A percentile compares a stretch with the other conserved stretches of the same genome.
Evolutionary conservation across 2,113 vertebrate species (phyloP).

Genomic region (Pluvialis apricaria): DNA sequence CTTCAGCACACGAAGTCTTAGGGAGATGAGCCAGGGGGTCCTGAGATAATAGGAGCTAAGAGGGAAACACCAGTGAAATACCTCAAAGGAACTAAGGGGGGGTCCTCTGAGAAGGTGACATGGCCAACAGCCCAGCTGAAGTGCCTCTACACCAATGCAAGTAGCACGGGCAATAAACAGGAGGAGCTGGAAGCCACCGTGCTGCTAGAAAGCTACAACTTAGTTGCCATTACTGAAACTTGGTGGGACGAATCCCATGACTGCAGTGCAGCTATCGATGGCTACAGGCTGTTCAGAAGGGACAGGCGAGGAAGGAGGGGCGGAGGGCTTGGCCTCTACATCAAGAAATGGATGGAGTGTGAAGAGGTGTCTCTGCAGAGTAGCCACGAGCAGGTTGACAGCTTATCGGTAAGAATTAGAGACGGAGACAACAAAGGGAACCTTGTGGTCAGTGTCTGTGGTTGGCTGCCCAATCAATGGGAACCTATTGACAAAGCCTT

Average conservation of each 20-base stretch:
- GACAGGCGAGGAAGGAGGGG: background rate
- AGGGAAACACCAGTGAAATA: no score
- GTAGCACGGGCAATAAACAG: background rate
- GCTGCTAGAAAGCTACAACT: background rate
- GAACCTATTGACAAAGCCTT: background rate
- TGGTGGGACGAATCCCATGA: background rate
- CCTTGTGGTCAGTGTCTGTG: background rate
- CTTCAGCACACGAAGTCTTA: background rate
- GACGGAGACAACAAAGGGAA: background rate
- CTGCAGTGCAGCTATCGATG: background rate
- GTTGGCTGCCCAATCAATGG: background rate
- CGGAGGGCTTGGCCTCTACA: background rate
- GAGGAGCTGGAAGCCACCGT: background rate
- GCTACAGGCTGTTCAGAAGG: background rate
- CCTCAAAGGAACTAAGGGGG: no score
- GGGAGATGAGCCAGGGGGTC: no score
- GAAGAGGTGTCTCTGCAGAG: background rate
- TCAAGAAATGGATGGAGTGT: background rate
- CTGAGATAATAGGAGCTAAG: no score
- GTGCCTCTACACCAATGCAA: no score
- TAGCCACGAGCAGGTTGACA: background rate
- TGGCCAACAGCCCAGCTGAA: no score
- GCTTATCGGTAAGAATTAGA: background rate
- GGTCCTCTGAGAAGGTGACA: no score
- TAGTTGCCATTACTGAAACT: background rate